Evolutionary conservation across 1,140 invertebrate species (phyloP), one percentile per base, ranked within the genome.

Genomic region (Pissodes strobi): DNA sequence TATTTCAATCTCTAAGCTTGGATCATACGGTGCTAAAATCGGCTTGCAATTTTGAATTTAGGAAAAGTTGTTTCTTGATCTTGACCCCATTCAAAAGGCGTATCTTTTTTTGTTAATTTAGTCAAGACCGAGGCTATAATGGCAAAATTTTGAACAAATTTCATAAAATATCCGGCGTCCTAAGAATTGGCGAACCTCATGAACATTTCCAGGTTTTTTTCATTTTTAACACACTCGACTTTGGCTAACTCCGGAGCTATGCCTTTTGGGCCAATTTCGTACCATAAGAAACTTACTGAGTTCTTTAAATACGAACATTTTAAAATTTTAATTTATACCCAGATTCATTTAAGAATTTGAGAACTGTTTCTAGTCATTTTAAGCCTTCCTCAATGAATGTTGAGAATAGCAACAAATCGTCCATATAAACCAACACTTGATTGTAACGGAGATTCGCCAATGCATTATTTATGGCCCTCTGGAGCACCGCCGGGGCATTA

Each of bases 21-120:
- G 60, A 46, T 56, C 65, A 49, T 71, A 80, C 23, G 80, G 77
- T 12, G 43, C n/a, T n/a, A n/a, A n/a, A n/a, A n/a, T n/a, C n/a
- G n/a, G n/a, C n/a, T n/a, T n/a, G n/a, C n/a, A n/a, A n/a, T n/a
- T n/a, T n/a, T n/a, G n/a, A n/a, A n/a, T n/a, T 13, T 21, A 19
- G 13, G 34, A 56, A 9, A 69, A 4, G 70, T 38, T 12, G 59
- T 17, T 68, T 76, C 45, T 56, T 74, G 70, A 38, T 68, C 55
- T 8, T 68, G 10, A 0, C n/a, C n/a, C 68, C 69, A 73, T 9
- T 49, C 8, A 57, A 72, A 73, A 21, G 18, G 62, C 46, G 22
- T 18, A 56, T 71, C 66, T 48, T 76, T 78, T 61, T 73, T 76
- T 21, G 69, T 70, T 17, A 71, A 63, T 2, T 39, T 41, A 1